Evolutionary conservation across 2,113 vertebrate genomes (phyloP).

Genomic region (Pelecanoides urinatrix): DNA sequence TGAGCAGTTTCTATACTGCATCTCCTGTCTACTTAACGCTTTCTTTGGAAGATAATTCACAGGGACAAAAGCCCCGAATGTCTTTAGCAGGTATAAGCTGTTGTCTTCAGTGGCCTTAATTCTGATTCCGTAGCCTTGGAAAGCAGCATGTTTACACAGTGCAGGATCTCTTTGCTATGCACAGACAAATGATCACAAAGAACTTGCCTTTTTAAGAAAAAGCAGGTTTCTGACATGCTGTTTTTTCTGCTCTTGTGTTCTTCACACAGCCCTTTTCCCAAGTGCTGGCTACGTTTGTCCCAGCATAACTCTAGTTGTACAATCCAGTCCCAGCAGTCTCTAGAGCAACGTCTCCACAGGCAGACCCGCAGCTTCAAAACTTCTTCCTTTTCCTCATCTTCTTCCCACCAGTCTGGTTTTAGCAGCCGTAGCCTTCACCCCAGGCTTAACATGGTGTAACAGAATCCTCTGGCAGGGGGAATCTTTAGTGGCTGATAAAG

Average conservation of each 20-base stretch:
- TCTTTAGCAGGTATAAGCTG: background rate
- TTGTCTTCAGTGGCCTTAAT: background rate
- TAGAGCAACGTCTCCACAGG: background rate
- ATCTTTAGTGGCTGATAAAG: constrained; percentile 59
- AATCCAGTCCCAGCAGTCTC: background rate
- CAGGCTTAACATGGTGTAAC: constrained; percentile 36
- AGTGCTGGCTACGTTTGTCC: fast-evolving
- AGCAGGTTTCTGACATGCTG: background rate
- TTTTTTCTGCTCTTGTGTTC: background rate
- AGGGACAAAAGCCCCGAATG: background rate
- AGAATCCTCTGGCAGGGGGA: constrained; percentile 54
- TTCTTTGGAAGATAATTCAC: background rate
- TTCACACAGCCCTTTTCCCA: background rate
- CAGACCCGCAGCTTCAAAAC: background rate
- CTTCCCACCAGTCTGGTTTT: background rate
- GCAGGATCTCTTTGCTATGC: background rate
- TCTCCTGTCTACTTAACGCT: background rate
- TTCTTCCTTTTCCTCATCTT: background rate
- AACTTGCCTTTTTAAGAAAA: background rate
- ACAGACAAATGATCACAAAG: background rate
- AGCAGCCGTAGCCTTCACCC: background rate
- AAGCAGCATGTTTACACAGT: background rate
- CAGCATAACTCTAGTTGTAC: fast-evolving
- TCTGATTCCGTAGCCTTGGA: background rate
- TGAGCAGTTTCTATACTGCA: background rate